phyloP scores from a whole-genome alignment of 2,888 invertebrate species.

The Apamea monoglypha region DNA sequence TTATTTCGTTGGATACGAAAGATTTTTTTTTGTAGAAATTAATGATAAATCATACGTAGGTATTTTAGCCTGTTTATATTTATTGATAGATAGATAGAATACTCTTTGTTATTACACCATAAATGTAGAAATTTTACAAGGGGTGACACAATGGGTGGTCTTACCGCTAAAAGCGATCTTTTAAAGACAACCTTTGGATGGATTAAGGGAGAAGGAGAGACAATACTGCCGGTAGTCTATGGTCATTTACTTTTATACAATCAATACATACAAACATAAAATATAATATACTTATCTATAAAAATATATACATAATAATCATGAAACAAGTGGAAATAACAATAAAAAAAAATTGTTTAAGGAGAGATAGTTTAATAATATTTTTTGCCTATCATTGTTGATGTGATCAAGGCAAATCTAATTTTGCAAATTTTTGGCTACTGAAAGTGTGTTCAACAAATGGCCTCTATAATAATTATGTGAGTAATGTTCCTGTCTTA shows the following conservation, averaged over 20 bases:
- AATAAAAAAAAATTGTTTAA: neutral
- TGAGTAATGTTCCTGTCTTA: neutral
- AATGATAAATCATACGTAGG: conserved; percentile 33
- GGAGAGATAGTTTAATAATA: neutral
- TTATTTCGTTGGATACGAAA: conserved; percentile 39
- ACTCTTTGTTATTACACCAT: neutral
- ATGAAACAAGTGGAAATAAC: neutral
- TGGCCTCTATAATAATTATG: neutral
- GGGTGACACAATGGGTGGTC: neutral
- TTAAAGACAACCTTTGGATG: neutral
- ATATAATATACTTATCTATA: no score
- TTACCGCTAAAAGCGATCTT: neutral
- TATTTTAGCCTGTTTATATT: conserved; percentile 9
- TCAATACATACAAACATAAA: no score
- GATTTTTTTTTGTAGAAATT: conserved; percentile 20
- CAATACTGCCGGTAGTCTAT: no score
- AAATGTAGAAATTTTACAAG: neutral
- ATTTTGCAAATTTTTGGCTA: neutral
- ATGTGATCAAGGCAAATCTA: neutral
- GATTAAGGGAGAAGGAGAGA: neutral
- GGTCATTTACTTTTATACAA: no score
- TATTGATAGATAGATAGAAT: neutral
- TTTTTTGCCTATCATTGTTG: conserved; percentile 11
- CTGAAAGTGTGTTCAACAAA: neutral
- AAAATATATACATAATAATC: no score